Base-by-base conservation (phyloP, 2,113 vertebrate genomes). In the Leptosomus discolor region DNA sequence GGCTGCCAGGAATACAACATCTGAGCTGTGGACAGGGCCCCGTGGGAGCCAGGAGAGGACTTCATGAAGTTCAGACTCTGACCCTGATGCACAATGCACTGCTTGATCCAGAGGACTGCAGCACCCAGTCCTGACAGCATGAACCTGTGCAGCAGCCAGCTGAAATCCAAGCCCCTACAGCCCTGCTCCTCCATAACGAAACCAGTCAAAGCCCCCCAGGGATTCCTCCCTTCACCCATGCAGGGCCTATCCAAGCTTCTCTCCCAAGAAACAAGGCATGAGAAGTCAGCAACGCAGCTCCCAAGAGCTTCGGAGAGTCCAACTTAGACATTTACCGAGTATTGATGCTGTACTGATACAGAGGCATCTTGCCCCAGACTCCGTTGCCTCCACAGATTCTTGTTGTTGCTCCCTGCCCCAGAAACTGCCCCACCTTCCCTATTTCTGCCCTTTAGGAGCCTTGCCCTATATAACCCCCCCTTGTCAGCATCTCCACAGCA, bases 321-420 rank as follows among this genome's bases (percentile, higher is more conserved):
- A 90, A 6, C n/a, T 48, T 41, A 36, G 56, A 21, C 26, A 23
- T 12, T 26, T 41, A 17, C 10, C 17, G 23, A 39, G 20, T 48
- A 26, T 0, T 54, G 56, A 54, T 26, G n/a, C 41, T 5, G 23
- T 20, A 46, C 23, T 1, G 1, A 27, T 14, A 51, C 18, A 27
- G 56, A 46, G 23, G 12, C 57, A 15, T 34, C 45, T 45, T 3
- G 5, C 32, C 54, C n/a, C n/a, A 69, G 16, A 26, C 17, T 19
- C 30, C 0, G 0, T 23, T 60, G 29, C 15, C 29, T 21, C 36
- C 9, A 13, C 13, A 24, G 56, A 23, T 19, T 9, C 16, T 61
- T 1, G 1, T 53, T 1, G 0, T 68, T 34, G 22, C 20, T 6
- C 36, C 24, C 56, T 48, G 22, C 6, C n/a, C 36, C 14, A 63